A percentile compares a stretch with the other conserved stretches of the same genome.
Conservation (phyloP, 2,113 vertebrate species). For the Chascanopsetta lugubris region DNA sequence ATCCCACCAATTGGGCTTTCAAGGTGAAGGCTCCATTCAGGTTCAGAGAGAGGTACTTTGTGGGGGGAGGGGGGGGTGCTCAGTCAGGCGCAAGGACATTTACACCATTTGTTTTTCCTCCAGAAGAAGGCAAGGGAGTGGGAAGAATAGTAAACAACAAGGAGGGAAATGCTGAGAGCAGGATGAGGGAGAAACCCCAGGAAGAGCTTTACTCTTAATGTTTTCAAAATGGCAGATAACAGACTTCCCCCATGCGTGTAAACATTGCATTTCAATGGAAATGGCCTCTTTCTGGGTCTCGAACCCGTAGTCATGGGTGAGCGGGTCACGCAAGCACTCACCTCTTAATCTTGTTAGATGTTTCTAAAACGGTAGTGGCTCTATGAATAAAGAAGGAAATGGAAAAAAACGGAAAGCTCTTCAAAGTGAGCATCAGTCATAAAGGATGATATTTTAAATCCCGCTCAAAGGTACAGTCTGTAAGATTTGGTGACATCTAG, state of each 20-base stretch:
- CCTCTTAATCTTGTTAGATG: constrained; percentile 72
- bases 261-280: constrained; percentile 82
- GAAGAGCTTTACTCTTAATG: constrained; percentile 66
- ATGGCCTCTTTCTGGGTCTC: constrained; percentile 72
- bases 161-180: constrained; percentile 59
- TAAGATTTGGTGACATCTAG: too few relatives aligned
- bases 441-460: background rate
- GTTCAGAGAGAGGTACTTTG: constrained; percentile 54
- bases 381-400: constrained; percentile 1
- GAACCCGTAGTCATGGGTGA: constrained; percentile 67
- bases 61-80: constrained; percentile 56
- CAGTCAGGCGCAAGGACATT: constrained; percentile 73
- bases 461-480: background rate
- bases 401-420: background rate
- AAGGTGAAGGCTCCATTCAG: constrained; percentile 67
- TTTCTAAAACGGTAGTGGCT: constrained; percentile 44
- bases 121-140: constrained; percentile 53
- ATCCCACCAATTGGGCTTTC: constrained; percentile 67
- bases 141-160: constrained; percentile 56
- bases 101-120: constrained; percentile 77
- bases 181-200: constrained; percentile 48
- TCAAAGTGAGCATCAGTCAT: background rate
- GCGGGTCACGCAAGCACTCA: constrained; percentile 58
- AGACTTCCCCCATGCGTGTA: constrained; percentile 80
- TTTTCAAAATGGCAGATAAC: constrained; percentile 78